These are phyloP conservation scores for Catocala sponsa DNA, from an alignment of 2,888 invertebrate species.

Conservation along the genomic window DNA sequence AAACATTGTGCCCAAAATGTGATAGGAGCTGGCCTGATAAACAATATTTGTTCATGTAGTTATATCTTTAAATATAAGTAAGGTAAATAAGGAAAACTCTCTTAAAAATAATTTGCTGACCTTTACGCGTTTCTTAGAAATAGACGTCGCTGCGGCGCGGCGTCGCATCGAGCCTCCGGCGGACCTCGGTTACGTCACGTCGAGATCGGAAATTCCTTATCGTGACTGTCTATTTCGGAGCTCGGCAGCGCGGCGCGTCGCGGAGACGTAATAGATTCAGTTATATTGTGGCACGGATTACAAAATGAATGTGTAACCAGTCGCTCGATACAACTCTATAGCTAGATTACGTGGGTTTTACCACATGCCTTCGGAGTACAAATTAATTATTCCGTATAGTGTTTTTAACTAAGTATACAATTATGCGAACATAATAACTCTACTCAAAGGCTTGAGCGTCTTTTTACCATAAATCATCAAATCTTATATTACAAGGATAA, in stretches of 20 bases:
- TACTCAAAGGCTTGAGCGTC: not conserved
- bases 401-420: not conserved
- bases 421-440: constrained; percentile 4
- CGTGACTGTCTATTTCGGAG: constrained; percentile 63
- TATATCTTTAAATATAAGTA: constrained; percentile 26
- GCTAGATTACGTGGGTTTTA: constrained; percentile 27
- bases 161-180: constrained; percentile 39
- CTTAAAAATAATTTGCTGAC: constrained; percentile 39
- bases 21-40: no score
- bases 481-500: constrained; percentile 46
- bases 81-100: constrained; percentile 67
- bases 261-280: not conserved
- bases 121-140: constrained; percentile 68
- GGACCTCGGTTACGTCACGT: constrained; percentile 61
- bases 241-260: not conserved
- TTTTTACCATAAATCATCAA: constrained; percentile 37
- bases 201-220: constrained; percentile 68
- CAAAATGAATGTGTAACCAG: constrained; percentile 30
- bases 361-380: constrained; percentile 6
- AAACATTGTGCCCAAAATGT: no score
- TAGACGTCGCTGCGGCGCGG: constrained; percentile 34
- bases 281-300: constrained; percentile 16
- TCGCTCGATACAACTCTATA: constrained; percentile 10
- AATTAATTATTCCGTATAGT: no score
- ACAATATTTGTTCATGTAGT: constrained; percentile 9